Evolutionary conservation across 2,888 invertebrate species (phyloP), one percentile per base, ranked within the genome.

Genomic region (Gastracanthus pulcherrimus): DNA sequence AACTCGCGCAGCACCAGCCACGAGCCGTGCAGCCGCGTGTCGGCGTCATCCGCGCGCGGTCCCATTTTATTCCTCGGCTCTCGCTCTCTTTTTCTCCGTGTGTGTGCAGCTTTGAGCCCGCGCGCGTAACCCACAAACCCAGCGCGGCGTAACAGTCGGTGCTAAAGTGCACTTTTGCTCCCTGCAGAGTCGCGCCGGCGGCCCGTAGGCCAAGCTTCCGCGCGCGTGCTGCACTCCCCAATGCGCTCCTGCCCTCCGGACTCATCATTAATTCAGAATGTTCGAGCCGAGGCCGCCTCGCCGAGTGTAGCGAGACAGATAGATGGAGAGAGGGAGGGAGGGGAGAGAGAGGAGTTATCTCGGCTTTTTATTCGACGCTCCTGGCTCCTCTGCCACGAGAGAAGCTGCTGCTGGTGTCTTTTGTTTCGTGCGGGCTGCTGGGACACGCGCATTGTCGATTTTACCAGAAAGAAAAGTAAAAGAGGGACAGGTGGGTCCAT

Each of bases 71-170:
- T 74, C 45, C 23, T 31, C n/a, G 34, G 13, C n/a, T 34, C 23
- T 48, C 62, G 5, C 23, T 41, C 11, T 45, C 71, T 23, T 48
- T 6, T 66, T 34, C 51, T 23, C 45, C 4, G 26, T 34, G 16
- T 51, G 41, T 23, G 36, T 29, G 34, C n/a, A 66, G n/a, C 64
- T 13, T 48, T 38, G 26, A 13, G 71, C 23, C 31, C 74, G 41
- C 48, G 55, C 75, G 66, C 60, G 66, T 70, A 79, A 78, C 78
- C 75, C 60, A 79, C 48, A 82, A 81, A 82, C 66, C 80, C 82
- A 82, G 82, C 83, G 72, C 60, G 75, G 83, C 83, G 81, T 82
- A 79, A 78, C 81, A 84, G 80, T 74, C 77, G 64, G 36, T 9
- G 75, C 78, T 71, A 79, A 79, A 79, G 60, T 79, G 79, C 71